phyloP scores from a whole-genome alignment of 1,140 invertebrate genomes.

The Diorhabda carinulata region DNA sequence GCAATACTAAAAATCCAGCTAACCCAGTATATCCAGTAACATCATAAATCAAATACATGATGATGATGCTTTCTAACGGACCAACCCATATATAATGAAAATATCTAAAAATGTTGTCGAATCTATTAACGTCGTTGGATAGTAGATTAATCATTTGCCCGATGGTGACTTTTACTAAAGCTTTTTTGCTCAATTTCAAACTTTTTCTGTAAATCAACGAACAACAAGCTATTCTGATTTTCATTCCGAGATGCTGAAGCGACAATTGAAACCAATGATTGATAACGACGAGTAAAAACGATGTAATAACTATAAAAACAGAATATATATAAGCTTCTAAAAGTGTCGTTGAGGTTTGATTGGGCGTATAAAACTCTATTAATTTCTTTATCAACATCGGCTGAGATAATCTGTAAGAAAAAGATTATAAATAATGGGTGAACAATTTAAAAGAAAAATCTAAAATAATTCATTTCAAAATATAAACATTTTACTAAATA shows the following conservation, averaged over 20 bases:
- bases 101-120: conserved; percentile 64
- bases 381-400: conserved; percentile 38
- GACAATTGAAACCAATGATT: conserved; percentile 79
- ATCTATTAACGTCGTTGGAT: conserved; percentile 77
- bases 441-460: too few relatives aligned
- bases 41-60: conserved; percentile 71
- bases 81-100: conserved; percentile 68
- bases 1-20: conserved; percentile 70
- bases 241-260: conserved; percentile 64
- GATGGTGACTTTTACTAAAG: conserved; percentile 72
- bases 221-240: conserved; percentile 72
- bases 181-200: conserved; percentile 58
- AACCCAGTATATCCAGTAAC: conserved; percentile 70
- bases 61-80: conserved; percentile 70
- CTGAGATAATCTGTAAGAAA: conserved; percentile 36
- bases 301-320: conserved; percentile 64
- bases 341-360: conserved; percentile 42
- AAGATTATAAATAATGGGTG: neutral
- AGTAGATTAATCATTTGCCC: conserved; percentile 85
- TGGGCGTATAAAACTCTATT: conserved; percentile 57
- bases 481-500: too few relatives aligned
- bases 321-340: conserved; percentile 66
- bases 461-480: too few relatives aligned
- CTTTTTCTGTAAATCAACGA: conserved; percentile 81
- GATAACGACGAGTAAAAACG: conserved; percentile 60